Conservation (phyloP, 2,888 invertebrate genomes). For the Mimumesa dahlbomi region DNA sequence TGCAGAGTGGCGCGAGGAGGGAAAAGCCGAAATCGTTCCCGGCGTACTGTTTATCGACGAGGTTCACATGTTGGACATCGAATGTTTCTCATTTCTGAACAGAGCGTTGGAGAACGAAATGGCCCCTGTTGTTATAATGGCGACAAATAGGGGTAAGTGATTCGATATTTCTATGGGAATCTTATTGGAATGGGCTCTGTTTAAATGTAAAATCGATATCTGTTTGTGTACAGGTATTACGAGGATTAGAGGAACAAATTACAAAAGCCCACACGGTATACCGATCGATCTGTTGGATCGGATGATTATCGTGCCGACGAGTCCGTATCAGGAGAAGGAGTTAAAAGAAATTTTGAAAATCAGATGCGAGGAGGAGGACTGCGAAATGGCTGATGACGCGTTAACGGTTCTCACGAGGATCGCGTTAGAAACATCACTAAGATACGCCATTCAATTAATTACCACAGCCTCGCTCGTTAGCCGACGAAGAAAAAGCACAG, state of each 20-base stretch:
- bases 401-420: constrained; percentile 94
- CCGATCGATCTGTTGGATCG: constrained; percentile 97
- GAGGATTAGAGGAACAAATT: constrained; percentile 95
- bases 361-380: constrained; percentile 98
- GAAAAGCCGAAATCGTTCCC: constrained; percentile 99
- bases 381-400: constrained; percentile 95
- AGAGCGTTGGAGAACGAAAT: constrained; percentile 98
- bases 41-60: constrained; percentile 99
- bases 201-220: neutral
- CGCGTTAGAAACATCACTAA: constrained; percentile 94
- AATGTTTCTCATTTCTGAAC: constrained; percentile 99
- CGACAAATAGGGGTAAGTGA: constrained; percentile 92
- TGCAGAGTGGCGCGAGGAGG: constrained; percentile 99
- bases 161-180: neutral
- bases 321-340: constrained; percentile 93
- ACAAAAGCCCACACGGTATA: constrained; percentile 97
- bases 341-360: constrained; percentile 95
- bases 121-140: constrained; percentile 99
- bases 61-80: constrained; percentile 99
- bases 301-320: constrained; percentile 96
- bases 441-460: constrained; percentile 98
- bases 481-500: constrained; percentile 91
- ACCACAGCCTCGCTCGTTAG: constrained; percentile 98
- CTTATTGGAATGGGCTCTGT: neutral
- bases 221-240: constrained; percentile 86